These are phyloP conservation scores for Betta splendens DNA, from an alignment of 2,797 vertebrate genomes.

Conservation along the genomic window DNA sequence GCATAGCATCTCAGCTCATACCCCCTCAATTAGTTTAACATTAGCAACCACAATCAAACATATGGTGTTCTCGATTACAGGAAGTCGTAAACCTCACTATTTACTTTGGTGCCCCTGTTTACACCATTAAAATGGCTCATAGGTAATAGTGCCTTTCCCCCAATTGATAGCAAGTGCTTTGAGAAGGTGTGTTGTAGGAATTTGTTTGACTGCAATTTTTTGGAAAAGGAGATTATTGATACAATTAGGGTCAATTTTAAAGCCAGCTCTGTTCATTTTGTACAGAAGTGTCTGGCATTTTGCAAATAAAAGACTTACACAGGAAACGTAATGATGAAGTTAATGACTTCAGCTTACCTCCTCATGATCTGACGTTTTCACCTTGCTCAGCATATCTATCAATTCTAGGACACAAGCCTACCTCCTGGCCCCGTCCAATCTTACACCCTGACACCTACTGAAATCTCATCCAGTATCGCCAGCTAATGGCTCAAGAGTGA, in stretches of 20 bases:
- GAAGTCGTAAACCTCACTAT: slow-evolving; percentile 81
- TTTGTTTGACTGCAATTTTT: slow-evolving; percentile 71
- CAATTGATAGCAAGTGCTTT: slow-evolving; percentile 77
- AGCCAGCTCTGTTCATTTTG: slow-evolving; percentile 32
- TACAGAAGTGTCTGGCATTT: neutral
- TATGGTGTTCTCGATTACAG: slow-evolving; percentile 79
- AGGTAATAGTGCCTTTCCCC: slow-evolving; percentile 77
- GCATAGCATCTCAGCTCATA: slow-evolving; percentile 74
- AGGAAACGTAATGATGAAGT: slow-evolving; percentile 28
- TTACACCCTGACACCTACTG: slow-evolving; percentile 73
- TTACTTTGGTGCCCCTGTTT: slow-evolving; percentile 80
- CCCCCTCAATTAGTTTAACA: slow-evolving; percentile 83
- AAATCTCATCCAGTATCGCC: slow-evolving; percentile 74
- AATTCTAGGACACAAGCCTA: slow-evolving; percentile 38
- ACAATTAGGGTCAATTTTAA: slow-evolving; percentile 62
- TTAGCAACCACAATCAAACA: slow-evolving; percentile 83
- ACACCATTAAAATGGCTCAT: slow-evolving; percentile 74
- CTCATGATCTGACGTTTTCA: slow-evolving; percentile 28
- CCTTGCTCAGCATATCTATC: slow-evolving; percentile 48
- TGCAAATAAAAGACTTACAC: slow-evolving; percentile 24
- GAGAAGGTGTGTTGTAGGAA: slow-evolving; percentile 59
- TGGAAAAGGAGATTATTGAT: slow-evolving; percentile 71
- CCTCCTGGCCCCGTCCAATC: slow-evolving; percentile 55
- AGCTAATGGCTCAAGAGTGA: slow-evolving; percentile 66
- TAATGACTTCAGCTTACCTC: slow-evolving; percentile 35